These are phyloP conservation scores for Grammomys dolichurus DNA, from an alignment of 2,113 vertebrate species.

Conservation along the genomic window DNA sequence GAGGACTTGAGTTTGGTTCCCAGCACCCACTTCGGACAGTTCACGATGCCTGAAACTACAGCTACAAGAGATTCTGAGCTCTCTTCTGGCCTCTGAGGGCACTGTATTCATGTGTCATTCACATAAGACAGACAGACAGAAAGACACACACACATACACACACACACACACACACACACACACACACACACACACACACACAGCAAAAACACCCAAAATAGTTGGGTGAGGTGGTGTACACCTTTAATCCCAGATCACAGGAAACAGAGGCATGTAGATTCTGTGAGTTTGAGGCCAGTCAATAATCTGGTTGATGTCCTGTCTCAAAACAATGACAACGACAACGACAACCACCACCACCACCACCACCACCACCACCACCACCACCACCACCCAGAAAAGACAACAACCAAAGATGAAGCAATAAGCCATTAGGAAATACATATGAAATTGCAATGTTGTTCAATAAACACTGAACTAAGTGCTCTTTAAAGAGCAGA, in stretches of 20 bases:
- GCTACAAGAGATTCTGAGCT: background rate
- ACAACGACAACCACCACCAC: background rate
- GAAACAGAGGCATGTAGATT: background rate
- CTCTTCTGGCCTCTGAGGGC: background rate
- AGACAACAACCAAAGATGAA: background rate
- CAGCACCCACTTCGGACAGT: background rate
- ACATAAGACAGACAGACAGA: background rate
- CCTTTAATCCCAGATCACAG: background rate
- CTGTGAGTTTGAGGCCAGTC: background rate
- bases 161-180: background rate
- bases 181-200: background rate
- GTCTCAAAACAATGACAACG: background rate
- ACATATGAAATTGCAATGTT: background rate
- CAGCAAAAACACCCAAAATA: background rate
- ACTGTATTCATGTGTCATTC: background rate
- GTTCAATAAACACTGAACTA: background rate
- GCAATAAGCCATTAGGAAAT: background rate
- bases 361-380: background rate
- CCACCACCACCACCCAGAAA: background rate
- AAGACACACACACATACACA: background rate
- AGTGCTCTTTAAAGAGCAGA: background rate
- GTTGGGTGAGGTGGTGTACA: background rate
- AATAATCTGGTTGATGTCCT: background rate
- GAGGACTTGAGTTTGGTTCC: background rate
- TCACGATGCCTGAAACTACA: background rate